Evolutionary conservation across 92 coral and sea anemone genomes (phyloP), one percentile per base, ranked within the genome.

Genomic region (Phymanthus crucifer): DNA sequence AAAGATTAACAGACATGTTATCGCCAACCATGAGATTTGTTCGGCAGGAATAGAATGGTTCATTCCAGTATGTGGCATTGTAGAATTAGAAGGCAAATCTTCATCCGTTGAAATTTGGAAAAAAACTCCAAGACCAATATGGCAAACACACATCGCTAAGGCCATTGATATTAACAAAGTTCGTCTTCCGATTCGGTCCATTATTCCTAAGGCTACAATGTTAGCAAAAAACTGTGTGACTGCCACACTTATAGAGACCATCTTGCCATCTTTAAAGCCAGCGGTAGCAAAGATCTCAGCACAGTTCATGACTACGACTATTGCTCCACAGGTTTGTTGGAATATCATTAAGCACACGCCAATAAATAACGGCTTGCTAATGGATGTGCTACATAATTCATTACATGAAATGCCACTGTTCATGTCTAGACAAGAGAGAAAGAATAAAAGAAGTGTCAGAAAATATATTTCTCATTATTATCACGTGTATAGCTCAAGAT

Each of bases 251-350:
- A 91, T 81, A 1, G 93, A 87, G 18, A 84, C 90, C 24, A 83
- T 77, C 38, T 86, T 91, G 19, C 87, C 80, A 26, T 93, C 72
- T 19, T 73, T 74, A 75, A 91, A 80, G 0, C 98, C 98, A 3
- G 98, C 98, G 24, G 80, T 80, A 13, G 85, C 66, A 48, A 93
- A 81, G 56, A 93, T 91, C 36, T 40, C 64, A 16, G 95, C 92
- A 73, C 89, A 86, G 81, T 93, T 88, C 65, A 83, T 79, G 10
- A 91, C 72, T 11, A 93, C 89, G 2, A 90, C 94, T 75, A 85
- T 83, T 54, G 78, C 87, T 35, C 98, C 98, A 61, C 83, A 57
- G 18, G 89, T 70, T 85, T 93, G 98, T 43, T 93, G 98, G 83
- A 93, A 81, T 13, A 75, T 29, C 84, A 93, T 65, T 38, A 93